Conservation (phyloP, 2,888 invertebrate species). For the Pristionchus mayeri region DNA sequence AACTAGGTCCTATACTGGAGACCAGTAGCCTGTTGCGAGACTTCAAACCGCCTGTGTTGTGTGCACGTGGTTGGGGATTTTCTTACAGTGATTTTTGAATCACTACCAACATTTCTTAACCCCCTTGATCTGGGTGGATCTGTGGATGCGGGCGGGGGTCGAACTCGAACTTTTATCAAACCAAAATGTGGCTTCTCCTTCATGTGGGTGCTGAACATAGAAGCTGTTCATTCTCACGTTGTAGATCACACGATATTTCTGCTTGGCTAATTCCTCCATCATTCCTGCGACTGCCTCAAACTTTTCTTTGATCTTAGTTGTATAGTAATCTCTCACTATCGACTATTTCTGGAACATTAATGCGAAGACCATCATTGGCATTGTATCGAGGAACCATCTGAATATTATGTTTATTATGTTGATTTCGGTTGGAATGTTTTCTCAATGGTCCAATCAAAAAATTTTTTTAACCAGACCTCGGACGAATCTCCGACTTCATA, state of each 20-base stretch:
- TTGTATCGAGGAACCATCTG: slow-evolving; percentile 42
- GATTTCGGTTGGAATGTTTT: not conserved
- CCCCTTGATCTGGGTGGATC: no score
- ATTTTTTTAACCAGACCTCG: not conserved
- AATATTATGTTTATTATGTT: not conserved
- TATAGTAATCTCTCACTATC: no score
- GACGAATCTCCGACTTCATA: not conserved
- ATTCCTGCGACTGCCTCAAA: no score
- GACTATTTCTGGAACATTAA: not conserved
- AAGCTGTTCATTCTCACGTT: not conserved
- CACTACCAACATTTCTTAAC: no score
- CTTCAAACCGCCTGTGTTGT: no score
- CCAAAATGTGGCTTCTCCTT: not conserved
- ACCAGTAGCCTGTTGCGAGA: no score
- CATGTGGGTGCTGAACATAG: not conserved
- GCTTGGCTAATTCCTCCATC: not conserved
- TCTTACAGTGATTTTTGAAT: no score
- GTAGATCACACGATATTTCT: not conserved
- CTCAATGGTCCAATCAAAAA: no score
- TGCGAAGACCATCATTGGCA: not conserved
- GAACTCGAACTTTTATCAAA: not conserved
- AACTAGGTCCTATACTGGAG: no score
- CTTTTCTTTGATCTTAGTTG: no score
- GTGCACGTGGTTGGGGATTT: no score
- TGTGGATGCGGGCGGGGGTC: no score